These are phyloP conservation scores for Frankliniella intonsa DNA, from an alignment of 2,888 invertebrate genomes.

Conservation along the genomic window DNA sequence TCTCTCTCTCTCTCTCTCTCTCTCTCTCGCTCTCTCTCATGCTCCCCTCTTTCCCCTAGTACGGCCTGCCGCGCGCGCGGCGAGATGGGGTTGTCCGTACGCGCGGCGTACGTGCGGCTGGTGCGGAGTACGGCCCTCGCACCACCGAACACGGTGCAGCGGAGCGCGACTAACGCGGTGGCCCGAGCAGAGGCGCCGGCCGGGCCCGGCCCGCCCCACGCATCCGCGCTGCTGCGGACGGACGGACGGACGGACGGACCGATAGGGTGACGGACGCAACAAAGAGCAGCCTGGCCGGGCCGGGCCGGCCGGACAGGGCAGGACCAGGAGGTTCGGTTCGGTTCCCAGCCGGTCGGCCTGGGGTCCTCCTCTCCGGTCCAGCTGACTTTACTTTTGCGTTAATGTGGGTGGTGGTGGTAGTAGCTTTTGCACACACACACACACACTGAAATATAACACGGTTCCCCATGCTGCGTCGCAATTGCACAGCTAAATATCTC, in stretches of 20 bases:
- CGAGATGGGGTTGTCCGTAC: neutral
- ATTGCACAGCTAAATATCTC: no score
- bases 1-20: neutral
- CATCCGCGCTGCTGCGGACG: neutral
- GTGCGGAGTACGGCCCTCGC: neutral
- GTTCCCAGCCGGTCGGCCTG: no score
- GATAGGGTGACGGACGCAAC: neutral
- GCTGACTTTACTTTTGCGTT: no score
- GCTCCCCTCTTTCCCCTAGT: no score
- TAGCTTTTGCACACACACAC: no score
- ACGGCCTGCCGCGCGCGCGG: neutral
- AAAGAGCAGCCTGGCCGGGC: no score
- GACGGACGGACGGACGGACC: neutral
- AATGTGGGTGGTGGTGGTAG: no score
- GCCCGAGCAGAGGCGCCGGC: neutral
- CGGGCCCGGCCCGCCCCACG: neutral
- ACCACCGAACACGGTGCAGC: conserved; percentile 12
- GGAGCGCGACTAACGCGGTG: conserved; percentile 9
- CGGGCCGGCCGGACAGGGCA: no score
- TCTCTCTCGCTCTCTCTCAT: neutral
- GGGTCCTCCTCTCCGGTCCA: no score
- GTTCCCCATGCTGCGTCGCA: no score
- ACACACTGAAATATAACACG: no score
- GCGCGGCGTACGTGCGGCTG: neutral
- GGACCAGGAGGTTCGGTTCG: no score